Conservation (phyloP, 2,113 vertebrate genomes). For the Xenus cinereus region DNA sequence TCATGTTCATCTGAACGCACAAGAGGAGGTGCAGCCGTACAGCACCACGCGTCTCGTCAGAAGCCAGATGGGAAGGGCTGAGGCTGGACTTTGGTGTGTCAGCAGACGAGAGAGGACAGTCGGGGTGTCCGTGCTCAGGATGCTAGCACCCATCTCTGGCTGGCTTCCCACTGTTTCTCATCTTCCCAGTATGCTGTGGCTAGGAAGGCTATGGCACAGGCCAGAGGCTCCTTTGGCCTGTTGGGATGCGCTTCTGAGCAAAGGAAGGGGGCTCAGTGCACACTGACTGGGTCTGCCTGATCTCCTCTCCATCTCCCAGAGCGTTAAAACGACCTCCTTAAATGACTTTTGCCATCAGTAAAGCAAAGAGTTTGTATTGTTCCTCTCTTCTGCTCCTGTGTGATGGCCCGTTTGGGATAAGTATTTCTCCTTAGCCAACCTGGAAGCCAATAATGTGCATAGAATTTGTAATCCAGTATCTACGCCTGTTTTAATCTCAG, state of each 20-base stretch:
- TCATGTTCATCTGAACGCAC: not conserved
- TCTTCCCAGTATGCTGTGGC: not conserved
- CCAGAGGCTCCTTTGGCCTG: not conserved
- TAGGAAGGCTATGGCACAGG: not conserved
- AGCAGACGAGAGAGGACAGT: not conserved
- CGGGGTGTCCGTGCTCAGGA: not conserved
- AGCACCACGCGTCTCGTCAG: rapidly evolving
- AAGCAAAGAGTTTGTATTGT: not conserved
- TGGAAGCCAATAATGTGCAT: not conserved
- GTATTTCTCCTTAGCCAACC: not conserved
- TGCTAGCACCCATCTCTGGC: not conserved
- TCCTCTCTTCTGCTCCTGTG: not conserved
- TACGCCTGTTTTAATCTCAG: not conserved
- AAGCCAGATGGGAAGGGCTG: not conserved
- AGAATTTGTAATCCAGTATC: not conserved
- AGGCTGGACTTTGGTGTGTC: not conserved
- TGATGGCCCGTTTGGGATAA: not conserved
- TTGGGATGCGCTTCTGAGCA: not conserved
- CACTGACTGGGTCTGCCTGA: not conserved
- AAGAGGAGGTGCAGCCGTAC: not conserved
- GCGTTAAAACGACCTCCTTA: not conserved
- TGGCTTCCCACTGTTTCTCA: not conserved
- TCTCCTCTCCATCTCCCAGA: not conserved
- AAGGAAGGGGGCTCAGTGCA: not conserved
- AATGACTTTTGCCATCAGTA: not conserved